Percentiles rank a stretch among this genome's conserved stretches.
Conservation (phyloP, 64 coral and sea anemone species). For the Porites australiensis region DNA sequence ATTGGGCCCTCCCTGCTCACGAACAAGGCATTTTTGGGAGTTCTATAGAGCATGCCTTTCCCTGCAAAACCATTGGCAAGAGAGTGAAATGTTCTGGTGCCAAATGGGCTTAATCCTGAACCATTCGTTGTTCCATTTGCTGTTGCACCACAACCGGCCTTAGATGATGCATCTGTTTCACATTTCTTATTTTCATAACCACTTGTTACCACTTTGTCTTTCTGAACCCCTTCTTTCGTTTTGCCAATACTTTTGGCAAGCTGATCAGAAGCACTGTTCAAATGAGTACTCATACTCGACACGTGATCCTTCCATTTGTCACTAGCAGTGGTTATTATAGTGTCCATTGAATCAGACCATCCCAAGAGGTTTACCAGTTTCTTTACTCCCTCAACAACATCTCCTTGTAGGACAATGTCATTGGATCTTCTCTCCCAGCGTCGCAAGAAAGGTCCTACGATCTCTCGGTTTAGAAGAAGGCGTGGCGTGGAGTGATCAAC, state of each 20-base stretch:
- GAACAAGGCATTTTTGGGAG: slow-evolving; percentile 12
- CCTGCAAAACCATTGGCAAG: not conserved
- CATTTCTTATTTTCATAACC: not conserved
- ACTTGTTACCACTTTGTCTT: too few species aligned
- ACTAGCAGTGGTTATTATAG: slow-evolving; percentile 42
- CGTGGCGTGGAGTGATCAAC: slow-evolving; percentile 72
- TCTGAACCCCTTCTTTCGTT: not conserved
- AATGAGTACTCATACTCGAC: not conserved
- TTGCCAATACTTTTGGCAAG: slow-evolving; percentile 47
- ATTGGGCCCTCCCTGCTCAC: slow-evolving; percentile 19
- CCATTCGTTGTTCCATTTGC: not conserved
- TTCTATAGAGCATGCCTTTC: slow-evolving; percentile 23
- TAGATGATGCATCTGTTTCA: not conserved
- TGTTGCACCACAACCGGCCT: not conserved
- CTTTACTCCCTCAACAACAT: slow-evolving; percentile 63
- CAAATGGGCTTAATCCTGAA: not conserved
- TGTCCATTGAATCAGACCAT: slow-evolving; percentile 73
- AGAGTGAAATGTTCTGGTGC: slow-evolving; percentile 16
- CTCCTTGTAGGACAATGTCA: slow-evolving; percentile 78
- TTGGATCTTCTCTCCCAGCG: slow-evolving; percentile 72
- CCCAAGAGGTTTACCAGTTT: slow-evolving; percentile 75
- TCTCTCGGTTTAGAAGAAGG: slow-evolving; percentile 81
- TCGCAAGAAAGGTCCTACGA: slow-evolving; percentile 82
- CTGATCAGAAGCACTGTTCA: slow-evolving; percentile 17
- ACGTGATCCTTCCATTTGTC: slow-evolving; percentile 69